Conservation (phyloP, 1,140 invertebrate genomes). For the Drosophila orosa region DNA sequence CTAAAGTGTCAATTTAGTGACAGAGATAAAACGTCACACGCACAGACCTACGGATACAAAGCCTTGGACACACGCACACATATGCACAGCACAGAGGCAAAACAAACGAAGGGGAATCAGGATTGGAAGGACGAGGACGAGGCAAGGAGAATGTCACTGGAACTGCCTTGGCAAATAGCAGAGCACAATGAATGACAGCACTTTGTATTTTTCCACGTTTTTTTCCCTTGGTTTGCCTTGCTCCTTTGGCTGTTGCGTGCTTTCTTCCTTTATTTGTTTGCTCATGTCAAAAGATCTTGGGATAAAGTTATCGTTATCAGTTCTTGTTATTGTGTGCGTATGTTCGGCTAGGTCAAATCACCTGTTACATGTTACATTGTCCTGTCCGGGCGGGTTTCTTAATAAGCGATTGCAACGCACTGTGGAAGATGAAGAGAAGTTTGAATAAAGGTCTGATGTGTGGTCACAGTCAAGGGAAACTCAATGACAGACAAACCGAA, state of each 20-base stretch:
- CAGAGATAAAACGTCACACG: slow-evolving; percentile 83
- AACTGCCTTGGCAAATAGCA: slow-evolving; percentile 56
- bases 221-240: slow-evolving; percentile 18
- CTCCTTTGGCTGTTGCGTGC: slow-evolving; percentile 43
- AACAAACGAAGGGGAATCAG: slow-evolving; percentile 10
- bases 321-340: slow-evolving; percentile 45
- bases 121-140: background rate
- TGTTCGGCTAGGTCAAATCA: slow-evolving; percentile 57
- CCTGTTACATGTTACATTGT: slow-evolving; percentile 68
- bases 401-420: slow-evolving; percentile 22
- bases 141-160: slow-evolving; percentile 26
- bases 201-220: slow-evolving; percentile 68
- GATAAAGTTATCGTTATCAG: slow-evolving; percentile 73
- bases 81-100: slow-evolving; percentile 25
- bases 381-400: slow-evolving; percentile 21
- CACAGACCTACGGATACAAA: slow-evolving; percentile 39
- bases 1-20: slow-evolving; percentile 84
- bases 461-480: background rate
- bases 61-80: slow-evolving; percentile 44
- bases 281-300: slow-evolving; percentile 69
- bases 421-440: background rate
- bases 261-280: slow-evolving; percentile 66
- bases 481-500: background rate
- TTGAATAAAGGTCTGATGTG: background rate
- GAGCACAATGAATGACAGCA: slow-evolving; percentile 77